Evolutionary conservation across 2,797 vertebrate genomes (phyloP).

Genomic region (Fistularia commersonii): DNA sequence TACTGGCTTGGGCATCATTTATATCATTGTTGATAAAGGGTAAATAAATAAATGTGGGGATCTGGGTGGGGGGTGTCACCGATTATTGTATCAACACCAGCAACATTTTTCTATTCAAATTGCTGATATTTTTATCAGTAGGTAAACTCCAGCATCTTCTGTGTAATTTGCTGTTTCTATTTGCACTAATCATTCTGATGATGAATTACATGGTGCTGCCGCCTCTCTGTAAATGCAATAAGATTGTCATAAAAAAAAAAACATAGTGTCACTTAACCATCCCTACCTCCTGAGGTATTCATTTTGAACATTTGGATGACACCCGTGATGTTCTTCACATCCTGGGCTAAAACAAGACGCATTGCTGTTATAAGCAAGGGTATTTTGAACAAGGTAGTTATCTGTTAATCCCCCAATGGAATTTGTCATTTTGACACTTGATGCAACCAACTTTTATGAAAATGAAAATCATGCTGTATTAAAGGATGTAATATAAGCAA

Average conservation of each 20-base stretch:
- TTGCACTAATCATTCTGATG: conserved; percentile 33
- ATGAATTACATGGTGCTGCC: conserved; percentile 19
- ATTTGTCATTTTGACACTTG: too few relatives aligned
- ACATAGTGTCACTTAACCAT: too few relatives aligned
- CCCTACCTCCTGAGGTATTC: too few relatives aligned
- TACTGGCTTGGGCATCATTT: conserved; percentile 3
- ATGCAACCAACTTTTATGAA: too few relatives aligned
- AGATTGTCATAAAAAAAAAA: conserved; percentile 15
- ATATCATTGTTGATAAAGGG: background rate
- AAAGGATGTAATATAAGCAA: too few relatives aligned
- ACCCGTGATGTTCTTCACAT: conserved; percentile 6
- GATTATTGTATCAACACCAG: conserved; percentile 55
- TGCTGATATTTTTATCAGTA: conserved; percentile 14
- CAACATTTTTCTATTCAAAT: conserved; percentile 38
- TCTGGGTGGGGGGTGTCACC: background rate
- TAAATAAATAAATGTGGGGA: conserved; percentile 19
- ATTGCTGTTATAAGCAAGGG: too few relatives aligned
- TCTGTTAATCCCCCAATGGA: too few relatives aligned
- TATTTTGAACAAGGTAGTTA: too few relatives aligned
- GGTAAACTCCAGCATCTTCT: conserved; percentile 19
- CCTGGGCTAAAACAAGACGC: conserved; percentile 10
- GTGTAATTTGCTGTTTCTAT: conserved; percentile 40
- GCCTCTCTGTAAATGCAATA: conserved; percentile 29
- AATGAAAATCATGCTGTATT: too few relatives aligned
- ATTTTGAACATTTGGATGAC: too few relatives aligned